phyloP scores from a whole-genome alignment of 2,113 vertebrate species.

The Campylomormyrus numenius region DNA sequence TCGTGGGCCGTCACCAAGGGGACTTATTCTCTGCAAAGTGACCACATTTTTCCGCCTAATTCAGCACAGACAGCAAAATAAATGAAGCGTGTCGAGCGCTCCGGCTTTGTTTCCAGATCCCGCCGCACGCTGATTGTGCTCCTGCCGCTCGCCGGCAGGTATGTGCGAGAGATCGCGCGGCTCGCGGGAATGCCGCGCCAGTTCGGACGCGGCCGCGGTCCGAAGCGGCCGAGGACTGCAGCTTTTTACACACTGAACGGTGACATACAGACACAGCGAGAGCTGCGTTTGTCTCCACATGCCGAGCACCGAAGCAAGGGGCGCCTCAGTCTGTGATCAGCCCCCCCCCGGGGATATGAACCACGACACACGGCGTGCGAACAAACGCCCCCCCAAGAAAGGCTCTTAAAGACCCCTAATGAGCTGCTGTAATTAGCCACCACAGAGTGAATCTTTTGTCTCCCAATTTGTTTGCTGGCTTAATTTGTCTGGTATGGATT shows the following conservation, averaged over 20 bases:
- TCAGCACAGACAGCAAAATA: neutral
- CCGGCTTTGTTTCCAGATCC: conserved; percentile 10
- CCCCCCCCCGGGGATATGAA: conserved; percentile 56
- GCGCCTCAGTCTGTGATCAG: conserved; percentile 49
- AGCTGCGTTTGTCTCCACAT: neutral
- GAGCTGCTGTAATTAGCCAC: conserved; percentile 81
- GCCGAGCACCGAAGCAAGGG: neutral
- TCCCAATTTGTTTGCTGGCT: conserved; percentile 41
- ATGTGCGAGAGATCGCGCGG: neutral
- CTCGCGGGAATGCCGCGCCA: neutral
- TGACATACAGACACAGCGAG: neutral
- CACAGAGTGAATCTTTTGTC: conserved; percentile 65
- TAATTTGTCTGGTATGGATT: conserved; percentile 49
- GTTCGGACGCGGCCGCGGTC: neutral
- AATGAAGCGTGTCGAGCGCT: neutral
- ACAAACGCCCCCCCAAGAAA: conserved; percentile 69
- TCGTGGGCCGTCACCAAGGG: neutral
- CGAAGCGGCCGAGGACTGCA: neutral
- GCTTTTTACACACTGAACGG: neutral
- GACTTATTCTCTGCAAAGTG: neutral
- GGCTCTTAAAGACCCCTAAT: conserved; percentile 81
- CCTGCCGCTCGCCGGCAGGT: neutral
- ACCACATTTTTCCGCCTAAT: neutral
- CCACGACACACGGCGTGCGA: conserved; percentile 62
- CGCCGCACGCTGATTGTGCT: neutral